Conservation (phyloP, 2,113 vertebrate species). For the Megaceryle maxima region DNA sequence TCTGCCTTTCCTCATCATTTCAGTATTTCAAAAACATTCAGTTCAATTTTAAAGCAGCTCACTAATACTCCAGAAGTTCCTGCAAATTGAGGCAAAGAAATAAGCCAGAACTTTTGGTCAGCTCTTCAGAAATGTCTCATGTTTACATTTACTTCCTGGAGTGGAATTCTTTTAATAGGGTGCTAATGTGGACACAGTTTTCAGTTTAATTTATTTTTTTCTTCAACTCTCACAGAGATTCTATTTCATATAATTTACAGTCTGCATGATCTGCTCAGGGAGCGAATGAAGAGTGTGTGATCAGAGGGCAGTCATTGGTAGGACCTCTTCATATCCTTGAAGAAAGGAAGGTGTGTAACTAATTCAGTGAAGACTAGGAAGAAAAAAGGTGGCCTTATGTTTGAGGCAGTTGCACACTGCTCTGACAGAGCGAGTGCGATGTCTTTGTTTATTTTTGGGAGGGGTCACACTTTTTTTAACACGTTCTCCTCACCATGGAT, state of each 20-base stretch:
- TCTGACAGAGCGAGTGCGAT: not conserved
- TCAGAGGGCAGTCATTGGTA: not conserved
- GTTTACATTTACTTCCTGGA: not conserved
- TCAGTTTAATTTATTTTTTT: not conserved
- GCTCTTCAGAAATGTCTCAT: not conserved
- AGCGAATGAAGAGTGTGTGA: not conserved
- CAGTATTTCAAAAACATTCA: not conserved
- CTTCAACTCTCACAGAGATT: not conserved
- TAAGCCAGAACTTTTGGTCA: not conserved
- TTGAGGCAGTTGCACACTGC: not conserved
- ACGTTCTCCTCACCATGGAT: not conserved
- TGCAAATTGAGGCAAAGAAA: not conserved
- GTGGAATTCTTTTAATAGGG: not conserved
- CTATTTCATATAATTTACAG: not conserved
- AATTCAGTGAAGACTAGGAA: not conserved
- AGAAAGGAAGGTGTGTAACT: not conserved
- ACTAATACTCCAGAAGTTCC: not conserved
- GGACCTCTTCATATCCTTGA: not conserved
- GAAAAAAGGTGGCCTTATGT: not conserved
- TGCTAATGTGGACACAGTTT: not conserved
- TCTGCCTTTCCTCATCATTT: not conserved
- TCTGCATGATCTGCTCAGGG: not conserved
- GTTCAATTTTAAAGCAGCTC: not conserved
- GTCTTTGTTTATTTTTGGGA: not conserved
- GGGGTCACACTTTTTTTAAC: not conserved